Evolutionary conservation across 2,113 vertebrate genomes (phyloP).

Genomic region (Aspiorhynchus laticeps): DNA sequence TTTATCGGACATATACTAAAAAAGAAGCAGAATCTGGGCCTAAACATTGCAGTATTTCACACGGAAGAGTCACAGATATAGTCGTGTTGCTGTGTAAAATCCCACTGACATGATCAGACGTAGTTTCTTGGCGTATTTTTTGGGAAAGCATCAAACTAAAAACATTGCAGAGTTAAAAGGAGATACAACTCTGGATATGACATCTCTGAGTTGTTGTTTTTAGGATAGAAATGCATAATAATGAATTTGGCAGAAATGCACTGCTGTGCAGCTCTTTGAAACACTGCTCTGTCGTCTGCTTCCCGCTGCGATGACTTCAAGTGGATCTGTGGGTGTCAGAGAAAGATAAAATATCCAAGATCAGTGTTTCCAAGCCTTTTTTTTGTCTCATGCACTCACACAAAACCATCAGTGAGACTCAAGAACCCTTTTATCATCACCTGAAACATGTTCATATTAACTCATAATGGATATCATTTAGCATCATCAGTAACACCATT

Average conservation of each 20-base stretch:
- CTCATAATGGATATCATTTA: not conserved
- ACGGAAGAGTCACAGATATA: not conserved
- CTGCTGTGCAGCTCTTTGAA: not conserved
- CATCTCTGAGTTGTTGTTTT: not conserved
- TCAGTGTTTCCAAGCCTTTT: not conserved
- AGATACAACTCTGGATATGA: not conserved
- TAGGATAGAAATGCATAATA: not conserved
- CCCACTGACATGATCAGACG: not conserved
- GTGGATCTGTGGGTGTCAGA: not conserved
- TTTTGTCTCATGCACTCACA: not conserved
- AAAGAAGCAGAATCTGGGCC: not conserved
- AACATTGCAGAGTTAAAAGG: not conserved
- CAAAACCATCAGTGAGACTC: not conserved
- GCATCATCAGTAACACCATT: not conserved
- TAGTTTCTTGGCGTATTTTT: not conserved
- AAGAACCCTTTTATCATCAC: not conserved
- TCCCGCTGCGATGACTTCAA: not conserved
- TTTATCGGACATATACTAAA: not conserved
- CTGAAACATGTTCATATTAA: not conserved
- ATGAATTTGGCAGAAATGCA: not conserved
- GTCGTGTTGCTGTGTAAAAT: not conserved
- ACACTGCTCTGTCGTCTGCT: not conserved
- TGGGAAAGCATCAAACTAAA: not conserved
- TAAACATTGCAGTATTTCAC: not conserved
- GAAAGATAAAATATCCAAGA: not conserved